Evolutionary conservation across 2,888 invertebrate genomes (phyloP), one percentile per base, ranked within the genome.

Genomic region (Lymantria monacha): DNA sequence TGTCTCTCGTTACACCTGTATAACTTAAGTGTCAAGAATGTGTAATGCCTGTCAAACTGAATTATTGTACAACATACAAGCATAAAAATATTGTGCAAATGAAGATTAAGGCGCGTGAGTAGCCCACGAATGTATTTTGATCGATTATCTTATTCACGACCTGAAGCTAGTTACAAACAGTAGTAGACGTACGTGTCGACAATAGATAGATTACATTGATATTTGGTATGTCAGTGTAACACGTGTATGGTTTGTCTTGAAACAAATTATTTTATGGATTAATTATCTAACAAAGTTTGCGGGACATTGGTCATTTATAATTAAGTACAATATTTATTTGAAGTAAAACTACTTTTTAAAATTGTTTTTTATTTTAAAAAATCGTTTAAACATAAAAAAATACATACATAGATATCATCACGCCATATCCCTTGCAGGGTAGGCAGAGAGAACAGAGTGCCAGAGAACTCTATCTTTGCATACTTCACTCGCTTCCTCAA

Each of bases 91-190:
- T 59, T 63, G 49, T 49, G 49, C 56, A 76, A 77, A 69, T 64
- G 65, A 70, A 72, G 69, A 42, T 10, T 36, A 41, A 49, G 53
- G 48, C 48, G 40, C 42, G 45, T 46, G 44, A 38, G 46, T 51
- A 45, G 57, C 49, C 54, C 50, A 49, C 56, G 53, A 61, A 55
- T 3, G 12, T 46, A 54, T 59, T 64, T 58, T 69, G 72, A 73
- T 73, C 64, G 70, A 75, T 76, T 72, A 78, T 79, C 77, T 78
- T 44, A 60, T 69, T 63, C 72, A 77, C 76, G 76, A 73, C 46
- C 56, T 15, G 46, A 44, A 44, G 45, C 48, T 53, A 57, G 42
- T 58, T 57, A 41, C 30, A 57, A 50, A 63, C 63, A 59, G 58
- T 58, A 60, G 60, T 49, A 53, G n/a, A 44, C 53, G 33, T 48